Conservation (phyloP, 2,888 invertebrate species). For the Anticlea derivata region DNA sequence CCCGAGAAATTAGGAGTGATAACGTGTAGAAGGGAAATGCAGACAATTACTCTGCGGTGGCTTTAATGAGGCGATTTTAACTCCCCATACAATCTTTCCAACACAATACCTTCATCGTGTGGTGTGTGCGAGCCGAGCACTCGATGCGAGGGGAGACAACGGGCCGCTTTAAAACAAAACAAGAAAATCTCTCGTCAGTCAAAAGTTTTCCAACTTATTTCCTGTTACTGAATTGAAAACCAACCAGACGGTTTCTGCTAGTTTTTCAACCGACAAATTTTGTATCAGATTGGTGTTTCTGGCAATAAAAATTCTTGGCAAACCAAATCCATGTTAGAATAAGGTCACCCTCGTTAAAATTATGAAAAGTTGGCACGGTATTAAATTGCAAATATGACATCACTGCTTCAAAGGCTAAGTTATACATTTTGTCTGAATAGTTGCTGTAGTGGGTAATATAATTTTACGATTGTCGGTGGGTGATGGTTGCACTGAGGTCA, state of each 20-base stretch:
- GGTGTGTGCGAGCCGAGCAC: slow-evolving; percentile 54
- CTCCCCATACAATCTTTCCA: slow-evolving; percentile 61
- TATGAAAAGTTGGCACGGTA: slow-evolving; percentile 39
- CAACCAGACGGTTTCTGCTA: slow-evolving; percentile 36
- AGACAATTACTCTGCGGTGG: slow-evolving; percentile 62
- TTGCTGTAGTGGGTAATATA: slow-evolving; percentile 51
- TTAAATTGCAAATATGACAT: slow-evolving; percentile 52
- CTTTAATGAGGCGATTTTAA: slow-evolving; percentile 67
- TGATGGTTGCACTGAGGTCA: slow-evolving; percentile 46
- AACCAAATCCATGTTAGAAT: slow-evolving; percentile 17
- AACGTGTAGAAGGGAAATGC: slow-evolving; percentile 53
- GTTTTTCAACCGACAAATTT: slow-evolving; percentile 1
- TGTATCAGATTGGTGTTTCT: neutral
- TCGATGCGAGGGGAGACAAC: slow-evolving; percentile 66
- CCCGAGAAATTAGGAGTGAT: slow-evolving; percentile 53
- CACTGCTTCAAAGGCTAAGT: slow-evolving; percentile 47
- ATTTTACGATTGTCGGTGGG: slow-evolving; percentile 52
- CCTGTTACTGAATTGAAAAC: slow-evolving; percentile 39
- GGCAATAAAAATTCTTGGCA: slow-evolving; percentile 25
- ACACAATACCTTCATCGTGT: slow-evolving; percentile 64
- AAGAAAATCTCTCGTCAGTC: slow-evolving; percentile 63
- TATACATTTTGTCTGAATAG: slow-evolving; percentile 36
- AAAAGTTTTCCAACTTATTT: slow-evolving; percentile 58
- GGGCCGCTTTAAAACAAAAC: slow-evolving; percentile 63
- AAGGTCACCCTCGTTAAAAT: slow-evolving; percentile 39